Evolutionary conservation across 2,113 vertebrate species (phyloP).

Genomic region (Pseudopipra pipra): DNA sequence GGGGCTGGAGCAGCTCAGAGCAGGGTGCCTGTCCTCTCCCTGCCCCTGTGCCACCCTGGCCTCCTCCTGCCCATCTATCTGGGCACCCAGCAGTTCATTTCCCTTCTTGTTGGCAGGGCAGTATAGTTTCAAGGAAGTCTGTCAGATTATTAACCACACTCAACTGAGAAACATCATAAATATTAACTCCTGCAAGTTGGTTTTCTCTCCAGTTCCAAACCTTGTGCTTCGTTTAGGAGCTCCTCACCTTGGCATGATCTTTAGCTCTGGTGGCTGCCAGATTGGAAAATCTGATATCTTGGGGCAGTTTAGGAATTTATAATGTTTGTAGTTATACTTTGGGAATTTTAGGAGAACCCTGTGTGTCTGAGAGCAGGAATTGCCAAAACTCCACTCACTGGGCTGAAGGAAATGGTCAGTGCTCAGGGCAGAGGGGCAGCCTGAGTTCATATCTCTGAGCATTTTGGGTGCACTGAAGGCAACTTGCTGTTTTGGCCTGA

Average conservation of each 20-base stretch:
- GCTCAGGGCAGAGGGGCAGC: not conserved
- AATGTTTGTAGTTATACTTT: not conserved
- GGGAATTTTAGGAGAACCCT: not conserved
- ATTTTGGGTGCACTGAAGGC: not conserved
- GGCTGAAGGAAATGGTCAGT: not conserved
- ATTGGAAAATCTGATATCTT: too few species aligned
- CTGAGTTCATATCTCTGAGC: not conserved
- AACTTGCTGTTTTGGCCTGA: not conserved
- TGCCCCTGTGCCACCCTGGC: not conserved
- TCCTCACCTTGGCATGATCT: not conserved
- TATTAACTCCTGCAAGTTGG: not conserved
- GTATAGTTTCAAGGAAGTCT: not conserved
- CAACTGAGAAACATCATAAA: not conserved
- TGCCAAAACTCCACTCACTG: not conserved
- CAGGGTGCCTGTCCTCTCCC: not conserved
- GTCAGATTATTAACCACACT: not conserved
- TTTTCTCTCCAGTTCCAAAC: not conserved
- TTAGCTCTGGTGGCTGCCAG: not conserved
- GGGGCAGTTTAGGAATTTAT: accelerated
- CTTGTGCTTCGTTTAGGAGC: accelerated
- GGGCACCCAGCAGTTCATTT: not conserved
- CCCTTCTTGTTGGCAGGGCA: not conserved
- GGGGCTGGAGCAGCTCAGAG: not conserved
- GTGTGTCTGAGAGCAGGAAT: not conserved
- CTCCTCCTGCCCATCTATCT: not conserved